Evolutionary conservation across 2,797 vertebrate genomes (phyloP).

Genomic region (Avahi laniger): DNA sequence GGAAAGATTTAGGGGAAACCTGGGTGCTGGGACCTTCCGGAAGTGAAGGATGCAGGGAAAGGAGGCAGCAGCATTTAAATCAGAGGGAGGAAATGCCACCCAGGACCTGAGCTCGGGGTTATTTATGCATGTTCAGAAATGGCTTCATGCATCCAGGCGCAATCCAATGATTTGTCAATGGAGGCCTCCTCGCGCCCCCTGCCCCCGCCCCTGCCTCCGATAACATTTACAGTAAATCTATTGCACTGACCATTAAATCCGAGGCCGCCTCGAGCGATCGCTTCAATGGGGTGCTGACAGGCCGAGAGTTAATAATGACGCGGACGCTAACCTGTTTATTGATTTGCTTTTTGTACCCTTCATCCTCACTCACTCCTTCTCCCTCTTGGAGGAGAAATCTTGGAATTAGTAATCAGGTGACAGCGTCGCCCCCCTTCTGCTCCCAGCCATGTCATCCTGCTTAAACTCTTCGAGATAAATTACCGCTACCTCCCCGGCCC

Average conservation of each 20-base stretch:
- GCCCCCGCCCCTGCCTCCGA: slow-evolving; percentile 77
- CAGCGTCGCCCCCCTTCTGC: slow-evolving; percentile 82
- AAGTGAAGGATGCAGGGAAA: slow-evolving; percentile 42
- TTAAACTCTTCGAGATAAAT: slow-evolving; percentile 88
- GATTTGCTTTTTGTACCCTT: slow-evolving; percentile 90
- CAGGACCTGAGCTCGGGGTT: background rate
- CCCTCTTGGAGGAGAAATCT: slow-evolving; percentile 86
- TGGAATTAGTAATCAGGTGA: slow-evolving; percentile 89
- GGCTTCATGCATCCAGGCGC: slow-evolving; percentile 75
- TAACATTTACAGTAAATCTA: slow-evolving; percentile 90
- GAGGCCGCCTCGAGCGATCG: slow-evolving; percentile 85
- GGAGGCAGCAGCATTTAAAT: background rate
- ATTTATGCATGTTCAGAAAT: slow-evolving; percentile 84
- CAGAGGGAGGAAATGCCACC: slow-evolving; percentile 52
- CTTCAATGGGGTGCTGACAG: slow-evolving; percentile 88
- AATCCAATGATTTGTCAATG: slow-evolving; percentile 83
- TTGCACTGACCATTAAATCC: slow-evolving; percentile 88
- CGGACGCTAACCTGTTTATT: slow-evolving; percentile 90
- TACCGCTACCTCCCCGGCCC: slow-evolving; percentile 82
- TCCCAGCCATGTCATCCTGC: slow-evolving; percentile 87
- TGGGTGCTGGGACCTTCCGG: background rate
- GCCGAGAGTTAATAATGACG: slow-evolving; percentile 87
- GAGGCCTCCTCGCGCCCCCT: slow-evolving; percentile 56
- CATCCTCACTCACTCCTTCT: slow-evolving; percentile 85
- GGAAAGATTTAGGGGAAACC: background rate